phyloP scores from a whole-genome alignment of 2,797 vertebrate genomes.

The Mionectes olivaceus region DNA sequence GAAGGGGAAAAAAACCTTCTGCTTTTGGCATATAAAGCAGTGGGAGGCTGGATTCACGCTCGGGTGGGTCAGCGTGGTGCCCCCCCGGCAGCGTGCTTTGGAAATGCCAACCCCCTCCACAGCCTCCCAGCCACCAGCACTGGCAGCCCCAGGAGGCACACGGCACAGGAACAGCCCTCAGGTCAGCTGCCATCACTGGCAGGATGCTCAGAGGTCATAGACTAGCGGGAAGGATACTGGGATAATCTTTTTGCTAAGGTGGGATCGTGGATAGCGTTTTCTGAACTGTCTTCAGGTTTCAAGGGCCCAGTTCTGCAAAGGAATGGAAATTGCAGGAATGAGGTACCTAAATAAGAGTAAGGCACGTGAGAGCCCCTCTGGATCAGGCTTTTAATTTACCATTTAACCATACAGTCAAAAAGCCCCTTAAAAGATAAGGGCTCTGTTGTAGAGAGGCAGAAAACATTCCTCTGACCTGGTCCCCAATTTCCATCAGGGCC shows the following conservation, averaged over 20 bases:
- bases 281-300: conserved; percentile 4
- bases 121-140: accelerated
- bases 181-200: neutral
- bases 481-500: neutral
- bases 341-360: conserved; percentile 34
- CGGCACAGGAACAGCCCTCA: neutral
- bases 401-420: conserved; percentile 14
- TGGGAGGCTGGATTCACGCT: neutral
- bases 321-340: conserved; percentile 16
- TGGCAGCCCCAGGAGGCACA: neutral
- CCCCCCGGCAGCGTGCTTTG: neutral
- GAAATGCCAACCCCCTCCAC: neutral
- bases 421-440: neutral
- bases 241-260: neutral
- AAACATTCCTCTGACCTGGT: neutral
- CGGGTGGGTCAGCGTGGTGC: accelerated
- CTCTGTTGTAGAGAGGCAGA: neutral
- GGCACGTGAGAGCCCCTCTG: conserved; percentile 22
- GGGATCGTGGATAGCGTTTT: neutral
- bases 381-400: conserved; percentile 31
- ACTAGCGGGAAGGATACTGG: accelerated
- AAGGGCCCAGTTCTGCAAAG: neutral
- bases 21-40: neutral
- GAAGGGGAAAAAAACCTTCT: neutral
- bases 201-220: accelerated